Percentiles rank a stretch among this genome's conserved stretches.
These are phyloP conservation scores for Cantharis lateralis DNA, from an alignment of 2,888 invertebrate species.

Conservation along the genomic window DNA sequence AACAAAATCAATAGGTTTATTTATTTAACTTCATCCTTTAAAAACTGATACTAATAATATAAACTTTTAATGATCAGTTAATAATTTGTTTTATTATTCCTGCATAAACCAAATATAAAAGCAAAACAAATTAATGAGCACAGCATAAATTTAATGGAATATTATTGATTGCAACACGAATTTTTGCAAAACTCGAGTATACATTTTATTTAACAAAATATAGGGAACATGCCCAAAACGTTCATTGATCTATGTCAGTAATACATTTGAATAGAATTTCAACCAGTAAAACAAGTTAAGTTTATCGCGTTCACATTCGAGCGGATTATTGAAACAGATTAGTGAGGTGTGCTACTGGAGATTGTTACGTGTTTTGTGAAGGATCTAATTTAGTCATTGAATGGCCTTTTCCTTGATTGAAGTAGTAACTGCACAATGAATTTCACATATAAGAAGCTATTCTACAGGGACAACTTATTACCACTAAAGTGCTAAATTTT, in stretches of 20 bases:
- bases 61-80: neutral
- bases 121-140: neutral
- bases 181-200: neutral
- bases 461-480: constrained; percentile 9
- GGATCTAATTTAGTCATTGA: constrained; percentile 27
- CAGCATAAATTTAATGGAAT: neutral
- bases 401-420: constrained; percentile 20
- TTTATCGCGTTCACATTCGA: constrained; percentile 24
- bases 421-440: constrained; percentile 17
- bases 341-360: constrained; percentile 18
- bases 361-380: constrained; percentile 24
- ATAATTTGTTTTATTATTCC: neutral
- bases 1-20: no score
- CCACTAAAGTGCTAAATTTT: constrained; percentile 11
- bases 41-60: neutral
- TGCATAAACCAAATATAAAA: neutral
- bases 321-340: constrained; percentile 26
- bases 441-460: constrained; percentile 14
- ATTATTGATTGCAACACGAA: neutral
- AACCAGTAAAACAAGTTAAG: constrained; percentile 13
- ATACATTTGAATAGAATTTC: constrained; percentile 15
- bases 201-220: constrained; percentile 13
- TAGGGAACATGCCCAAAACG: neutral
- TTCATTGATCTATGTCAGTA: constrained; percentile 18
- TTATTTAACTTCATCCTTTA: no score